Evolutionary conservation across 2,113 vertebrate species (phyloP).

Genomic region (Gnathonemus longibarbis): DNA sequence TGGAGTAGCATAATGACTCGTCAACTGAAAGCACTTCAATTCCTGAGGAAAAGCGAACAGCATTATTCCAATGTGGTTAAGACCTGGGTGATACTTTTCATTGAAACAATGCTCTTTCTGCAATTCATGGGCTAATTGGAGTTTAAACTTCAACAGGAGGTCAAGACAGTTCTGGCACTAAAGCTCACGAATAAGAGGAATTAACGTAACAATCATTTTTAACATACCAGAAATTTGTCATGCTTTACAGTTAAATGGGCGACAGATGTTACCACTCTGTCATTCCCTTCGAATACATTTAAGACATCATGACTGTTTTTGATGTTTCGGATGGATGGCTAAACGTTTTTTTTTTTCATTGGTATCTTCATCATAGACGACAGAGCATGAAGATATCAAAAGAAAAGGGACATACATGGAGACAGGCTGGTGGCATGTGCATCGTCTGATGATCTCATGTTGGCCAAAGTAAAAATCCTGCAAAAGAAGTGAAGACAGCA

Average conservation of each 20-base stretch:
- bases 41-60: slow-evolving; percentile 78
- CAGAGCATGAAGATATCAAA: slow-evolving; percentile 10
- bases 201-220: neutral
- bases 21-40: slow-evolving; percentile 88
- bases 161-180: neutral
- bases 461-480: slow-evolving; percentile 7
- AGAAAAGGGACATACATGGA: slow-evolving; percentile 13
- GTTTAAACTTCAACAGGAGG: neutral
- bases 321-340: neutral
- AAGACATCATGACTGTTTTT: neutral
- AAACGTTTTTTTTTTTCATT: neutral
- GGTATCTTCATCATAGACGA: slow-evolving; percentile 9
- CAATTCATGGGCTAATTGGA: neutral
- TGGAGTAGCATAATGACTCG: slow-evolving; percentile 98
- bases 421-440: neutral
- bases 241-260: neutral
- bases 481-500: slow-evolving; percentile 19
- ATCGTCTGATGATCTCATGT: slow-evolving; percentile 6
- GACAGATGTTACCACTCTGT: neutral
- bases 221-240: neutral
- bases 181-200: neutral
- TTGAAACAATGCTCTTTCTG: slow-evolving; percentile 2
- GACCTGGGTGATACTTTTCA: neutral
- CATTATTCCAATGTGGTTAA: slow-evolving; percentile 17
- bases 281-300: neutral